Evolutionary conservation across 2,888 invertebrate species (phyloP).

Genomic region (Dicyrtomina minuta): DNA sequence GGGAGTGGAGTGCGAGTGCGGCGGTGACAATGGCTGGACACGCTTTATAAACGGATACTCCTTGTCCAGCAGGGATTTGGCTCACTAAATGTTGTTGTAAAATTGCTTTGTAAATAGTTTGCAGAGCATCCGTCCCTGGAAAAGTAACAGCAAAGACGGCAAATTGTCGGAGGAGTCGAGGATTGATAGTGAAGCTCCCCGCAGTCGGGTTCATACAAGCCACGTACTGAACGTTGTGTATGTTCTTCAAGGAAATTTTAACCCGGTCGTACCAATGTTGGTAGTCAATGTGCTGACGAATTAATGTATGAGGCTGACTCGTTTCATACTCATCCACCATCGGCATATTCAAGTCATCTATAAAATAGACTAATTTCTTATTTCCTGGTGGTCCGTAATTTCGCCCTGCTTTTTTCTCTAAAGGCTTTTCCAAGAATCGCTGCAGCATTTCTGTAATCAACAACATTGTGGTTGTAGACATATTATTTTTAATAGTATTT

Average conservation of each 20-base stretch:
- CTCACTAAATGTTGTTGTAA: conserved; percentile 81
- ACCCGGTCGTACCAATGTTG: conserved; percentile 95
- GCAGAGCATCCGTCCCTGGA: conserved; percentile 79
- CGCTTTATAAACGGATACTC: conserved; percentile 69
- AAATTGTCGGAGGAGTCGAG: conserved; percentile 86
- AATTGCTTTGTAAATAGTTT: conserved; percentile 85
- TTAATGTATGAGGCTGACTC: conserved; percentile 93
- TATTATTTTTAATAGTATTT: too few species aligned
- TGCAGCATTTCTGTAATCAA: conserved; percentile 81
- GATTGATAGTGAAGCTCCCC: conserved; percentile 94
- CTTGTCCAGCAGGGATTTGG: conserved; percentile 72
- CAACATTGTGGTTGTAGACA: too few species aligned
- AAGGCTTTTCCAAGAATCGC: conserved; percentile 86
- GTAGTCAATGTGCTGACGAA: conserved; percentile 93
- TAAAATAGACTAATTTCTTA: conserved; percentile 89
- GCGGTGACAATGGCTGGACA: conserved; percentile 75
- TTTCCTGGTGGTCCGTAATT: conserved; percentile 95
- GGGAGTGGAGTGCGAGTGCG: conserved; percentile 80
- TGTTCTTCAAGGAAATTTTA: conserved; percentile 85
- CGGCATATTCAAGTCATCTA: conserved; percentile 98
- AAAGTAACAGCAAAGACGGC: conserved; percentile 87
- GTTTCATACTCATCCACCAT: conserved; percentile 94
- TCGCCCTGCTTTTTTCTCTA: conserved; percentile 94
- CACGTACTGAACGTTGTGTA: conserved; percentile 96
- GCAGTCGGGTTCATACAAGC: conserved; percentile 98